These are phyloP conservation scores for Xiphophorus birchmanni DNA, from an alignment of 2,797 vertebrate genomes.

Conservation along the genomic window DNA sequence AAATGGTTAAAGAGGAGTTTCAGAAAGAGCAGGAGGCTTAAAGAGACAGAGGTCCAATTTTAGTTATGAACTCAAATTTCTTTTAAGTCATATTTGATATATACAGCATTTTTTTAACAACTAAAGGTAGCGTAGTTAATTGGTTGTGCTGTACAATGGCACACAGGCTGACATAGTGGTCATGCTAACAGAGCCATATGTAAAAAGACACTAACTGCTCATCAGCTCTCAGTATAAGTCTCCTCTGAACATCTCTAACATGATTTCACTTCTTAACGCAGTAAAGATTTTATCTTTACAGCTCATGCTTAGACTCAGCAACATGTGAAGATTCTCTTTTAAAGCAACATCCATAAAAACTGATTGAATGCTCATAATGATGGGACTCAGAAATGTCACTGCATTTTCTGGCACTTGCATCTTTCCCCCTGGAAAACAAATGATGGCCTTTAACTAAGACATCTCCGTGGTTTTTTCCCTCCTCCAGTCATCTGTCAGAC, in stretches of 20 bases:
- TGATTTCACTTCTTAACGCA: neutral
- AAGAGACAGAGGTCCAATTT: no score
- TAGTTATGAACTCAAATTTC: no score
- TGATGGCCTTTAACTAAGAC: constrained; percentile 49
- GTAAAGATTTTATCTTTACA: neutral
- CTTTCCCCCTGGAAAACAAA: constrained; percentile 32
- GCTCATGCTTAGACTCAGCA: neutral
- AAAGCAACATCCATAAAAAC: constrained; percentile 18
- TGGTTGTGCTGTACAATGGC: no score
- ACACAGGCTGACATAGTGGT: no score
- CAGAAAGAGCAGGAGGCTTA: no score
- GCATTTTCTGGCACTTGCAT: constrained; percentile 23
- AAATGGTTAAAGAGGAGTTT: no score
- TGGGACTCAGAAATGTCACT: constrained; percentile 46
- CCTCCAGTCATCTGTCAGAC: constrained; percentile 27
- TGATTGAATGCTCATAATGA: constrained; percentile 27
- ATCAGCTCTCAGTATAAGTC: neutral
- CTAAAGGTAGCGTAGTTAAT: no score
- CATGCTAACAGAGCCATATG: neutral
- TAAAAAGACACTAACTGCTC: neutral
- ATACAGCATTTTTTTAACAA: no score
- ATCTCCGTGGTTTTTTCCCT: constrained; percentile 4
- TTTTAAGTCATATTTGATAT: no score
- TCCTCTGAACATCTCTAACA: neutral
- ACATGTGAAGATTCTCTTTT: neutral